Conservation (phyloP, 2,113 vertebrate genomes). For the Quiscalus mexicanus region DNA sequence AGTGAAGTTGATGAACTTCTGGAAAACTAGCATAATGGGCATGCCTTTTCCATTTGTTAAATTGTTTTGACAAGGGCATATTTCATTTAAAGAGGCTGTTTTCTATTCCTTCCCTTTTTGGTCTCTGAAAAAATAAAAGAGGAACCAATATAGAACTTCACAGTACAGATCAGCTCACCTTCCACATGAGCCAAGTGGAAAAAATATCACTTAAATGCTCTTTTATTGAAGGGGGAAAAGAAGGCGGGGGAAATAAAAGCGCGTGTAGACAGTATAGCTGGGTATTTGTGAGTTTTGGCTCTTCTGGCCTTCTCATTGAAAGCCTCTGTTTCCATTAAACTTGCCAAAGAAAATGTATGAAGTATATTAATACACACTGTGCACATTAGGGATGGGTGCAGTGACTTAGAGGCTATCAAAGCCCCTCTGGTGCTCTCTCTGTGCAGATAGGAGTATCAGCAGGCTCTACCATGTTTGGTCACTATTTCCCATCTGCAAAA, state of each 20-base stretch:
- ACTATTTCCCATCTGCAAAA: neutral
- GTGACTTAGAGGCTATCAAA: neutral
- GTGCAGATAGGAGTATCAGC: fast-evolving
- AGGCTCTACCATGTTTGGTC: fast-evolving
- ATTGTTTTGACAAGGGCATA: conserved; percentile 66
- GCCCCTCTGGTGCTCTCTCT: neutral
- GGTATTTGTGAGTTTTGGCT: conserved; percentile 64
- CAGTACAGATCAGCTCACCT: conserved; percentile 37
- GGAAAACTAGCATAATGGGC: conserved; percentile 62
- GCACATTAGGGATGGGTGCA: neutral
- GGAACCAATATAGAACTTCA: conserved; percentile 25
- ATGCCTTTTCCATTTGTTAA: conserved; percentile 66
- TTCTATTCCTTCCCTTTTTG: conserved; percentile 52
- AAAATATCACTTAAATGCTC: neutral
- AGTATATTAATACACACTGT: conserved; percentile 13
- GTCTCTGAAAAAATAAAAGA: conserved; percentile 37
- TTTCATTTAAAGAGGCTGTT: conserved; percentile 65
- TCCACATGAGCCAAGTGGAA: conserved; percentile 8
- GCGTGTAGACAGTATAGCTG: neutral
- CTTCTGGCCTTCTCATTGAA: conserved; percentile 36
- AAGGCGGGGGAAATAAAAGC: neutral
- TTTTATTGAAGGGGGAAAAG: neutral
- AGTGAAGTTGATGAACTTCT: conserved; percentile 67
- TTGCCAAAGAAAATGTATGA: conserved; percentile 65
- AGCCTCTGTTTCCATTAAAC: conserved; percentile 66